These are phyloP conservation scores for Lasioglossum malachurum DNA, from an alignment of 2,888 invertebrate genomes.

Conservation along the genomic window DNA sequence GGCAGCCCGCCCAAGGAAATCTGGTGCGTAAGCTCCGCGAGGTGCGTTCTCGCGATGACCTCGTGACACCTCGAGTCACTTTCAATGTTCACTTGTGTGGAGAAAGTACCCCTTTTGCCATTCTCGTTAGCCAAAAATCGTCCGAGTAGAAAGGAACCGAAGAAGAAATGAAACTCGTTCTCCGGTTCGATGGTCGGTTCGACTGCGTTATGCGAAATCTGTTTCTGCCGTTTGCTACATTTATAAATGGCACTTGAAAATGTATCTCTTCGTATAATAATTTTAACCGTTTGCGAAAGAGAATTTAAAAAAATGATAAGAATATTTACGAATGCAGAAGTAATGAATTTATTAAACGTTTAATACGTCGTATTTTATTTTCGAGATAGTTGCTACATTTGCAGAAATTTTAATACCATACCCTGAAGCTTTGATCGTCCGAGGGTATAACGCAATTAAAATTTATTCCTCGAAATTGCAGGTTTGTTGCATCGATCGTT, in stretches of 20 bases:
- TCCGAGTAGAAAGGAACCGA: constrained; percentile 18
- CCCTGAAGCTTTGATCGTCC: neutral
- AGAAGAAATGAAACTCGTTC: constrained; percentile 17
- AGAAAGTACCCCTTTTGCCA: constrained; percentile 55
- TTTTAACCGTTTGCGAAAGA: too few species aligned
- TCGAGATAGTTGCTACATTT: neutral
- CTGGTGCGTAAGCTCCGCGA: constrained; percentile 26
- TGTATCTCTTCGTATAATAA: too few species aligned
- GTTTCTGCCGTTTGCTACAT: too few species aligned
- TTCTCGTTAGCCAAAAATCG: constrained; percentile 18
- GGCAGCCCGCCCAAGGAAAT: constrained; percentile 42
- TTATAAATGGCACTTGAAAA: too few species aligned
- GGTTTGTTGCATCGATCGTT: neutral
- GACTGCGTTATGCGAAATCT: too few species aligned
- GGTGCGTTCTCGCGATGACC: constrained; percentile 42
- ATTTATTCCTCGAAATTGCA: neutral
- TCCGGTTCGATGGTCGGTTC: neutral
- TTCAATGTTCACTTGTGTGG: constrained; percentile 44
- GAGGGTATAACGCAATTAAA: neutral
- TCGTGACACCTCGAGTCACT: constrained; percentile 43
- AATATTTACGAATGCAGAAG: too few species aligned
- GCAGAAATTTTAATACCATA: neutral
- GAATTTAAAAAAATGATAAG: neutral
- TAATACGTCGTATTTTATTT: neutral
- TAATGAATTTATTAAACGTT: neutral